Conservation (phyloP, 1,140 invertebrate species). For the Lucilia sericata region DNA sequence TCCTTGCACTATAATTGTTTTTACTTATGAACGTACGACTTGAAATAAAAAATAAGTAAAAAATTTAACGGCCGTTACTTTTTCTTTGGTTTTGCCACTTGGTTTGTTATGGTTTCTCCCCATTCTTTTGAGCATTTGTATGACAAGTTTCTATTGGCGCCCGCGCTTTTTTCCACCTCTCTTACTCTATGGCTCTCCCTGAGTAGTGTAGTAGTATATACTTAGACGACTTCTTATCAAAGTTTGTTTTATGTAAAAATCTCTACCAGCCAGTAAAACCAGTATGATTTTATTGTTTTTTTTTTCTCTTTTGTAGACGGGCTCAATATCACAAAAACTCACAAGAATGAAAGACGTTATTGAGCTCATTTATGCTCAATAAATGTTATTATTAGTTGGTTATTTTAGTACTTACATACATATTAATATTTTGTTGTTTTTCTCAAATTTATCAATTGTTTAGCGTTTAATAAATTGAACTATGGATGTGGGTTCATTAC, state of each 20-base stretch:
- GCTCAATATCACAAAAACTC: constrained; percentile 9
- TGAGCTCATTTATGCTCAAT: constrained; percentile 13
- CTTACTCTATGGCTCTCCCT: neutral
- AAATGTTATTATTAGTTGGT: neutral
- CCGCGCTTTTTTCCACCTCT: constrained; percentile 13
- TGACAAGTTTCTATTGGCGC: constrained; percentile 21
- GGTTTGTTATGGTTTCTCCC: neutral
- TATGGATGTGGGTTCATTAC: neutral
- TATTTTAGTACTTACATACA: neutral
- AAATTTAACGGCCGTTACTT: neutral
- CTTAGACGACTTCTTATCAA: neutral
- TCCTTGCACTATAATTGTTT: neutral
- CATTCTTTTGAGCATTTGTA: neutral
- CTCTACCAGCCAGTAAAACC: constrained; percentile 15
- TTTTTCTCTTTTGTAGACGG: neutral
- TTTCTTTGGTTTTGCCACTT: neutral
- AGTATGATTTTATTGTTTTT: neutral
- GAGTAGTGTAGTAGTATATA: neutral
- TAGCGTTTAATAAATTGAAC: neutral
- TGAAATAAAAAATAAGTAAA: neutral
- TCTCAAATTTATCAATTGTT: neutral
- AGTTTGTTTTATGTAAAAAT: neutral
- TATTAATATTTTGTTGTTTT: neutral
- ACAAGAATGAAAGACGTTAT: neutral
- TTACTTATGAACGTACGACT: neutral